These are phyloP conservation scores for Pseudococcus viburni DNA, from an alignment of 2,888 invertebrate species.

Conservation along the genomic window DNA sequence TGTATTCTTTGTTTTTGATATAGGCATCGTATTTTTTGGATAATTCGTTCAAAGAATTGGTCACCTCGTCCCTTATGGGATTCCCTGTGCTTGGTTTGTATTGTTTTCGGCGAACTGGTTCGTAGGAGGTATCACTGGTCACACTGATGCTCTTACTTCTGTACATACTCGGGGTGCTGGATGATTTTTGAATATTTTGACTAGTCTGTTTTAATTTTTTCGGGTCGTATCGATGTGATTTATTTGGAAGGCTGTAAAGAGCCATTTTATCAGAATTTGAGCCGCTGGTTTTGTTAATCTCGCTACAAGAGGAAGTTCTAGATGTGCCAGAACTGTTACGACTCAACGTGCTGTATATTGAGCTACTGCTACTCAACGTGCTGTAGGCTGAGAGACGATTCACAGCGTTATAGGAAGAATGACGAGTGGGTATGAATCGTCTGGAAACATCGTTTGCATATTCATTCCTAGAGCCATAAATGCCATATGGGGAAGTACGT, in stretches of 20 bases:
- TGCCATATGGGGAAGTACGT: background rate
- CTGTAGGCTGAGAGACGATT: slow-evolving; percentile 10
- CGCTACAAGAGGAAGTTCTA: background rate
- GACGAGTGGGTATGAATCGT: slow-evolving; percentile 5
- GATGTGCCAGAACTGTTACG: background rate
- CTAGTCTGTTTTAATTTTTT: too few relatives aligned
- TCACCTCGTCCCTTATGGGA: slow-evolving; percentile 17
- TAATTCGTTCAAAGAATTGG: slow-evolving; percentile 52
- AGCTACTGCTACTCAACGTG: slow-evolving; percentile 3
- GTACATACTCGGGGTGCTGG: background rate
- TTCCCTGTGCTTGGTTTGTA: background rate
- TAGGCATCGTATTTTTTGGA: slow-evolving; percentile 57
- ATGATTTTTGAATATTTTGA: slow-evolving; percentile 23
- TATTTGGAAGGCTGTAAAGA: background rate
- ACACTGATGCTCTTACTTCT: background rate
- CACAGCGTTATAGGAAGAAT: slow-evolving; percentile 34
- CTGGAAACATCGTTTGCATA: background rate
- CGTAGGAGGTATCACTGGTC: background rate
- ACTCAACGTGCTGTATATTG: slow-evolving; percentile 7
- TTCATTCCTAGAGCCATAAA: background rate
- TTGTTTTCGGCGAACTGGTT: background rate
- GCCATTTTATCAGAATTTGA: slow-evolving; percentile 34
- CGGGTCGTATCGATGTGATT: background rate
- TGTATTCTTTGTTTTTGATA: slow-evolving; percentile 49
- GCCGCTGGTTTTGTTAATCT: background rate